Conservation (phyloP, 2,113 vertebrate species). For the Mobula birostris region DNA sequence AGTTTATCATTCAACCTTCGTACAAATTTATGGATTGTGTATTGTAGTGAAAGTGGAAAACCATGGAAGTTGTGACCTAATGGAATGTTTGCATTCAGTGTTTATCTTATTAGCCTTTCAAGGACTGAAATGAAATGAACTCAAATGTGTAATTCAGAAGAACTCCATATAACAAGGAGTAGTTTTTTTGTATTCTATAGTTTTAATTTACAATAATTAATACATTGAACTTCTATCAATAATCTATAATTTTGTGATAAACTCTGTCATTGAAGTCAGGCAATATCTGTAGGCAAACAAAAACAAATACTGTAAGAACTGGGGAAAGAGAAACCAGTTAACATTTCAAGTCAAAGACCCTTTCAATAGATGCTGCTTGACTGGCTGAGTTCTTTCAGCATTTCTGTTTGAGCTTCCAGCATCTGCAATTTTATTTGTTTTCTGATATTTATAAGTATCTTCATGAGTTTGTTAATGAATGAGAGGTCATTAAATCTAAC, state of each 20-base stretch:
- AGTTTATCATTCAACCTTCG: not conserved
- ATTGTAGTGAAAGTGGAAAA: not conserved
- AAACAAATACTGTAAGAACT: too few species aligned
- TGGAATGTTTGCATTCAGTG: not conserved
- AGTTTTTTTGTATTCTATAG: not conserved
- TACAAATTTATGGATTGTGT: not conserved
- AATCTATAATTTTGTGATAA: slow-evolving; percentile 13
- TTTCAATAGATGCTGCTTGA: too few species aligned
- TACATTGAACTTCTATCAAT: not conserved
- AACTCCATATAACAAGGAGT: not conserved
- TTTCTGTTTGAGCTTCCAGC: too few species aligned
- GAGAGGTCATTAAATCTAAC: not conserved
- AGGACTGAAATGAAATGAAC: not conserved
- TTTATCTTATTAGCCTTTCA: not conserved
- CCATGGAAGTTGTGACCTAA: not conserved
- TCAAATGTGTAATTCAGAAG: not conserved
- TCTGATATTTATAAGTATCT: not conserved
- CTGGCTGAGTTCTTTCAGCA: too few species aligned
- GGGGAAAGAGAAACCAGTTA: too few species aligned
- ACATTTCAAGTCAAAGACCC: too few species aligned
- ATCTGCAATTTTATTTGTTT: too few species aligned
- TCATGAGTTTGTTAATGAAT: not conserved
- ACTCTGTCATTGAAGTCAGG: not conserved
- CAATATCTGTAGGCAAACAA: too few species aligned
- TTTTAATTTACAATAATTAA: not conserved